phyloP scores from a whole-genome alignment of 2,888 invertebrate species.

The Trichopria drosophilae region DNA sequence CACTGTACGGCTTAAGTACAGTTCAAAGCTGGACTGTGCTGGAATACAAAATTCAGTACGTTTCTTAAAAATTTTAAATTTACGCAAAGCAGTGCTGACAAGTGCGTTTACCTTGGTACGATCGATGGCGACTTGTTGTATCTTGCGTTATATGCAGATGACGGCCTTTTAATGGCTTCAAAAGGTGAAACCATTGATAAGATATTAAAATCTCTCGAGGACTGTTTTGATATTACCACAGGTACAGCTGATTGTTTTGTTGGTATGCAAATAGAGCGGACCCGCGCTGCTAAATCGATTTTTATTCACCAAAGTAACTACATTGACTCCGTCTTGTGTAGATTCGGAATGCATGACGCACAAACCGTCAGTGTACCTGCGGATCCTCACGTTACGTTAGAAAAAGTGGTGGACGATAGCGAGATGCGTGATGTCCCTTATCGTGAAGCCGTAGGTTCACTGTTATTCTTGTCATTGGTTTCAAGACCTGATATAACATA shows the following conservation, averaged over 20 bases:
- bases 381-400: slow-evolving; percentile 7
- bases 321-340: slow-evolving; percentile 22
- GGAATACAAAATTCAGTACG: too few relatives aligned
- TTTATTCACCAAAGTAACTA: slow-evolving; percentile 23
- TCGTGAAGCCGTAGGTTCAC: slow-evolving; percentile 23
- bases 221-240: slow-evolving; percentile 7
- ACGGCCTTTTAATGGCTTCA: slow-evolving; percentile 10
- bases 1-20: too few relatives aligned
- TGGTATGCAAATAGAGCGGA: slow-evolving; percentile 18
- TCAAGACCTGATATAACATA: too few relatives aligned
- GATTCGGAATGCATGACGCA: slow-evolving; percentile 23
- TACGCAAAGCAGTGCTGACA: too few relatives aligned
- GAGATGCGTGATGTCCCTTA: too few relatives aligned
- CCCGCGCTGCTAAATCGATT: too few relatives aligned
- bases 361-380: slow-evolving; percentile 19
- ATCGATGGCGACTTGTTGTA: slow-evolving; percentile 8
- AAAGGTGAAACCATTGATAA: slow-evolving; percentile 7
- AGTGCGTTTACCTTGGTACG: slow-evolving; percentile 8
- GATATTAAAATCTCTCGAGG: neutral
- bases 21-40: too few relatives aligned
- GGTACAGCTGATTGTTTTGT: slow-evolving; percentile 12
- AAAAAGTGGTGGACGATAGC: neutral
- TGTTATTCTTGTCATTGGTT: too few relatives aligned
- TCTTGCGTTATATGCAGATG: slow-evolving; percentile 19
- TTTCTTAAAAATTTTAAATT: too few relatives aligned